phyloP scores from a whole-genome alignment of 2,113 vertebrate species.

The Myiozetetes cayanensis region DNA sequence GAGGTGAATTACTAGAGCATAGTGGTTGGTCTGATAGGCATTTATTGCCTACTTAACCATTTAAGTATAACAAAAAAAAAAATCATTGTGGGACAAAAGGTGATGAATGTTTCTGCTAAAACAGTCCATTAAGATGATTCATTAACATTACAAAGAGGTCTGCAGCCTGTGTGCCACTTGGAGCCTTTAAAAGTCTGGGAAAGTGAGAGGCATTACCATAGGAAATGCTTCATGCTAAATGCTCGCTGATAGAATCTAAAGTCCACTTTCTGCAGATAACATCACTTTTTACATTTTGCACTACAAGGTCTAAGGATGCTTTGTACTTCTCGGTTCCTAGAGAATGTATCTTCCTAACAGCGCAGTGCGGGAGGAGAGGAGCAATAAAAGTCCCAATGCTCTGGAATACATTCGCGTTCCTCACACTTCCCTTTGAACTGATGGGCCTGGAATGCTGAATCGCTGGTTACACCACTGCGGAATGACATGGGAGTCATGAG shows the following conservation, averaged over 20 bases:
- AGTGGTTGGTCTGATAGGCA: slow-evolving; percentile 68
- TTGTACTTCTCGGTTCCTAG: slow-evolving; percentile 51
- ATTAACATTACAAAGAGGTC: slow-evolving; percentile 69
- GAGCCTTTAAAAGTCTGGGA: slow-evolving; percentile 54
- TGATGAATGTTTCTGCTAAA: slow-evolving; percentile 74
- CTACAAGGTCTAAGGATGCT: slow-evolving; percentile 55
- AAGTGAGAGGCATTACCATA: slow-evolving; percentile 58
- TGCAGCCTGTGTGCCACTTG: slow-evolving; percentile 57
- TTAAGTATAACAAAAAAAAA: slow-evolving; percentile 67
- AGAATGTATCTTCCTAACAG: slow-evolving; percentile 28
- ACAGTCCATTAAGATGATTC: slow-evolving; percentile 76
- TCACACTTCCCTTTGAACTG: slow-evolving; percentile 52
- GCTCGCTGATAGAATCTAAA: slow-evolving; percentile 61
- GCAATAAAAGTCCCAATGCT: slow-evolving; percentile 56
- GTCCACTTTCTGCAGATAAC: slow-evolving; percentile 67
- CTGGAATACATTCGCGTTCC: slow-evolving; percentile 3
- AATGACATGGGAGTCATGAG: slow-evolving; percentile 32
- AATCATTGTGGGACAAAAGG: slow-evolving; percentile 70
- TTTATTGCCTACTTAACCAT: slow-evolving; percentile 75
- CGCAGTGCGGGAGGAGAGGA: slow-evolving; percentile 3
- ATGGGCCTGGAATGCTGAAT: slow-evolving; percentile 48
- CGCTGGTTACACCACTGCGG: slow-evolving; percentile 43
- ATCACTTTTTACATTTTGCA: slow-evolving; percentile 62
- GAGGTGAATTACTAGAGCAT: slow-evolving; percentile 57
- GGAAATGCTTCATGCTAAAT: slow-evolving; percentile 61